phyloP scores from a whole-genome alignment of 35 echinoderm and acorn worm species.

The Amphiura filiformis region DNA sequence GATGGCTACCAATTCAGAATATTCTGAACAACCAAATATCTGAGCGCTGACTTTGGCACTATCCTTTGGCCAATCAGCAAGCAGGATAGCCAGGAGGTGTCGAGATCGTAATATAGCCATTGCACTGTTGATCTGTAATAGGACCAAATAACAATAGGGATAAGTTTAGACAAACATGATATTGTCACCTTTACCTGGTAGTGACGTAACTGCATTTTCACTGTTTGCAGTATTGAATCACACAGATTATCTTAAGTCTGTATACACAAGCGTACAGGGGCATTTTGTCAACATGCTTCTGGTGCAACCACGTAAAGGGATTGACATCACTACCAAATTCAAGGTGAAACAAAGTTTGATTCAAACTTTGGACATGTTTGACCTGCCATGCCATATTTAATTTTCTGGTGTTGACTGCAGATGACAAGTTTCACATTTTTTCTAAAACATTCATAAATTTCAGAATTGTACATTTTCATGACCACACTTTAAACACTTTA shows the following conservation, averaged over 20 bases:
- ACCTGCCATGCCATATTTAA: too few species aligned
- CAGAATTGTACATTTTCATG: too few species aligned
- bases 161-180: neutral
- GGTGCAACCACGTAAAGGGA: too few species aligned
- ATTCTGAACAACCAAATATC: conserved; percentile 71
- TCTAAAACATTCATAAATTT: too few species aligned
- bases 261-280: too few species aligned
- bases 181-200: neutral
- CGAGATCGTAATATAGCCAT: conserved; percentile 85
- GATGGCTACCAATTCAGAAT: conserved; percentile 70
- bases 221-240: neutral
- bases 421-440: too few species aligned
- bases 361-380: too few species aligned
- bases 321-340: too few species aligned
- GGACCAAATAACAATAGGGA: neutral
- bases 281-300: too few species aligned
- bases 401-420: too few species aligned
- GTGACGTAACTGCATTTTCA: neutral
- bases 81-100: conserved; percentile 74
- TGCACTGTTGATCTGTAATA: conserved; percentile 83
- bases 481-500: too few species aligned
- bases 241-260: neutral
- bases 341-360: too few species aligned
- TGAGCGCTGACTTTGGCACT: conserved; percentile 63
- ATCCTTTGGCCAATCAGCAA: conserved; percentile 92